These are phyloP conservation scores for Lepidocolaptes lacrymiger DNA, from an alignment of 2,797 vertebrate species.

Conservation along the genomic window DNA sequence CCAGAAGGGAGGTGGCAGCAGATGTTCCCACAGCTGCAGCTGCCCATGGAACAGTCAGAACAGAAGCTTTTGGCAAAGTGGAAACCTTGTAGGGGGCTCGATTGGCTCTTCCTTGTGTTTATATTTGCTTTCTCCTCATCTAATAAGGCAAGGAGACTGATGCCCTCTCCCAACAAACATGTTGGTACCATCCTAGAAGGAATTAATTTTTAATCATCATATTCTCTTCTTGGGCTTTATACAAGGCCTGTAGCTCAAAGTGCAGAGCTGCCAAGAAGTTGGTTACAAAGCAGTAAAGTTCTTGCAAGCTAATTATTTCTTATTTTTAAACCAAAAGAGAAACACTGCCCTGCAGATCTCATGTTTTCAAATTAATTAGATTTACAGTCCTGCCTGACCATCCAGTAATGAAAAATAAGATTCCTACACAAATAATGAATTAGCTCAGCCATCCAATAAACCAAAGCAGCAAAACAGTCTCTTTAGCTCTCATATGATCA, in stretches of 20 bases:
- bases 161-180: neutral
- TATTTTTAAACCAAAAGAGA: neutral
- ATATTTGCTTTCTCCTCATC: slow-evolving; percentile 26
- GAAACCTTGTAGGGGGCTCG: neutral
- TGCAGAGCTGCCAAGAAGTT: neutral
- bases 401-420: neutral
- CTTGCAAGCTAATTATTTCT: neutral
- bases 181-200: neutral
- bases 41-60: neutral
- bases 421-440: slow-evolving; percentile 15
- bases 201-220: neutral
- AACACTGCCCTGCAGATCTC: neutral
- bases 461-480: neutral
- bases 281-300: neutral
- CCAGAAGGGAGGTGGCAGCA: neutral
- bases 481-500: neutral
- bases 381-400: neutral
- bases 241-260: neutral
- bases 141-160: slow-evolving; percentile 12
- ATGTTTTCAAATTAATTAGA: neutral
- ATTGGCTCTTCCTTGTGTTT: slow-evolving; percentile 32
- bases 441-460: neutral
- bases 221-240: neutral
- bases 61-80: slow-evolving; percentile 44
- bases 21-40: slow-evolving; percentile 66